These are phyloP conservation scores for Apocheima hispidaria DNA, from an alignment of 2,888 invertebrate species.

Conservation along the genomic window DNA sequence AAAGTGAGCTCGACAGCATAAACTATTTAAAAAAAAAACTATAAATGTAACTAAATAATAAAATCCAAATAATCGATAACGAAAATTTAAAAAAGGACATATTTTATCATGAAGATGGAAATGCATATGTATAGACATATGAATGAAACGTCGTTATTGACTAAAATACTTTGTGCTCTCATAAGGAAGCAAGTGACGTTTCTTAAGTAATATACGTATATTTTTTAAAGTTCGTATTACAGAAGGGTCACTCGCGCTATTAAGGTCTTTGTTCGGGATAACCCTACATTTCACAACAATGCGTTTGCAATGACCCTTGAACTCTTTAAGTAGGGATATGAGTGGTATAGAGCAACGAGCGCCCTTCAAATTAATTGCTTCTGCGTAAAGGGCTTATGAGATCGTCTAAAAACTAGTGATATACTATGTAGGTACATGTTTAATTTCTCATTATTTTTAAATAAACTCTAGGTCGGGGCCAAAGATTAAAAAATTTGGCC, in stretches of 20 bases:
- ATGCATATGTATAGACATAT: too few relatives aligned
- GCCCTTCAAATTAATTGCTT: slow-evolving; percentile 47
- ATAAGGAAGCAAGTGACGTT: background rate
- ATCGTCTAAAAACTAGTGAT: background rate
- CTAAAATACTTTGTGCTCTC: background rate
- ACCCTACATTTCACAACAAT: slow-evolving; percentile 61
- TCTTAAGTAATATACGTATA: slow-evolving; percentile 13
- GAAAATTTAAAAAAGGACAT: background rate
- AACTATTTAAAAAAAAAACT: too few relatives aligned
- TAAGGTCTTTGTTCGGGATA: slow-evolving; percentile 54
- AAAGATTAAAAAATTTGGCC: slow-evolving; percentile 31
- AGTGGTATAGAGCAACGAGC: slow-evolving; percentile 48
- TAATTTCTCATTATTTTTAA: background rate
- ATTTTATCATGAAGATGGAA: too few relatives aligned
- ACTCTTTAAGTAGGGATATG: slow-evolving; percentile 46
- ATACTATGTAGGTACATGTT: background rate
- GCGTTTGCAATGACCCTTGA: slow-evolving; percentile 52
- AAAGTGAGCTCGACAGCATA: background rate
- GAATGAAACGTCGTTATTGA: too few relatives aligned
- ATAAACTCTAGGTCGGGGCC: background rate
- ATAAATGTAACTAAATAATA: too few relatives aligned
- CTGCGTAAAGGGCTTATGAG: slow-evolving; percentile 16
- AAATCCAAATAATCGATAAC: too few relatives aligned
- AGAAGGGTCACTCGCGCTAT: slow-evolving; percentile 32
- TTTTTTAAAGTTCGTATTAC: slow-evolving; percentile 36